phyloP scores from a whole-genome alignment of 2,797 vertebrate species.

The Buphagus erythrorhynchus region DNA sequence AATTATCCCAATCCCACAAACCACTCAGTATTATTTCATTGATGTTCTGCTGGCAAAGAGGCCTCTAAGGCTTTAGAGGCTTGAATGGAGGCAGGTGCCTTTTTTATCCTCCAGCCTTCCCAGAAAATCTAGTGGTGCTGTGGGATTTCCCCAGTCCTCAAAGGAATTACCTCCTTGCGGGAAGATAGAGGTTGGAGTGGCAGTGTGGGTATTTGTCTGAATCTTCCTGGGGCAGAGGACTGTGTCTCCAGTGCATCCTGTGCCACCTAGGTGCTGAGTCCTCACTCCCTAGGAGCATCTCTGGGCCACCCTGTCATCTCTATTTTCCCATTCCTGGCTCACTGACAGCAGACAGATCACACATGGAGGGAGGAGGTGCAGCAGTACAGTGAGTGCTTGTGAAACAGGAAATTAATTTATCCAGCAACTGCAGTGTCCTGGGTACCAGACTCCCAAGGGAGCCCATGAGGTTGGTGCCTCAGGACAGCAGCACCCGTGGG shows the following conservation, averaged over 20 bases:
- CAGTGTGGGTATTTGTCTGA: background rate
- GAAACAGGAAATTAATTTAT: background rate
- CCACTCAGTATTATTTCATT: background rate
- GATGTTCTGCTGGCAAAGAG: background rate
- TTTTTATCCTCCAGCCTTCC: constrained; percentile 29
- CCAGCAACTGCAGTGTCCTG: background rate
- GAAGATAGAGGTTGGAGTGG: background rate
- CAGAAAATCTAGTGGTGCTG: background rate
- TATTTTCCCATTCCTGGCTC: background rate
- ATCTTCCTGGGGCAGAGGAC: background rate
- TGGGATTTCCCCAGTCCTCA: background rate
- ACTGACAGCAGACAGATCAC: background rate
- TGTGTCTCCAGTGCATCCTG: background rate
- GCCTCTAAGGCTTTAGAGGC: constrained; percentile 10
- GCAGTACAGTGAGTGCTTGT: background rate
- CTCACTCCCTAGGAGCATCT: fast-evolving
- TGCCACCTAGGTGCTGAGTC: background rate
- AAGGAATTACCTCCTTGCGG: background rate
- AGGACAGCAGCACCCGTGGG: background rate
- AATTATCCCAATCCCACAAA: constrained; percentile 46
- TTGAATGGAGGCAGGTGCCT: background rate
- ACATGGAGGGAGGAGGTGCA: background rate
- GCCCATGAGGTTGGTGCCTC: fast-evolving
- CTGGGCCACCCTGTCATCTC: background rate
- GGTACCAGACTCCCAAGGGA: background rate